Conservation (phyloP, 2,888 invertebrate species). For the Leptothorax acervorum region DNA sequence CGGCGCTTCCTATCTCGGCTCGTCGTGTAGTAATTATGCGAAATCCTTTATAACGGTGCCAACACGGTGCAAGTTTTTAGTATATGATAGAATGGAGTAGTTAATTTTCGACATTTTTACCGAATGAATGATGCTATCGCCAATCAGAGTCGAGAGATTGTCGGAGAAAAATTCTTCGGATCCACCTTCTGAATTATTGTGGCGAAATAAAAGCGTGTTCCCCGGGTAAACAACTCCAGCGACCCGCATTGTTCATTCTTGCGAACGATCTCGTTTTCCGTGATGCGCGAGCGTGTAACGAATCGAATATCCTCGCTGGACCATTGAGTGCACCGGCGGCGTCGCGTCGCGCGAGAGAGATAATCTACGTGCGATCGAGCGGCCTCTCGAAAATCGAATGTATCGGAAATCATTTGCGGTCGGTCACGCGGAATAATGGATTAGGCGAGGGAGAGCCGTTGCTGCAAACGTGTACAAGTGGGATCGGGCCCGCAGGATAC, state of each 20-base stretch:
- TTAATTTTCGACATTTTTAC: neutral
- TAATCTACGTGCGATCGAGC: constrained; percentile 72
- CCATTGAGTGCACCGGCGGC: constrained; percentile 48
- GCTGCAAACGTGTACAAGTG: constrained; percentile 43
- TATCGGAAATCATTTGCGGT: constrained; percentile 71
- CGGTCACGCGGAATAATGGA: constrained; percentile 74
- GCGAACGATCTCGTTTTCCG: constrained; percentile 57
- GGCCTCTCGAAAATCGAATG: constrained; percentile 69
- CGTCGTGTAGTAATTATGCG: constrained; percentile 26
- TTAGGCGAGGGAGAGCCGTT: constrained; percentile 64
- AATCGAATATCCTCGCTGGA: constrained; percentile 61
- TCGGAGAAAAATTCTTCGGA: neutral
- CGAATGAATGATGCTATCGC: neutral
- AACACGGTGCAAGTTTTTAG: constrained; percentile 8
- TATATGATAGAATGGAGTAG: neutral
- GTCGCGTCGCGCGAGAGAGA: constrained; percentile 18
- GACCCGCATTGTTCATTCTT: constrained; percentile 42
- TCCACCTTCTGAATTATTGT: neutral
- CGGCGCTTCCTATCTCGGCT: constrained; percentile 1
- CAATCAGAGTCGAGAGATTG: neutral
- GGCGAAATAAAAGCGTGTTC: neutral
- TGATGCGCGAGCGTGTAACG: constrained; percentile 62
- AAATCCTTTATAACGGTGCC: constrained; percentile 13
- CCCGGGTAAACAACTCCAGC: neutral
- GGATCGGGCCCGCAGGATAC: neutral